These are phyloP conservation scores for Oncorhynchus tshawytscha DNA, from an alignment of 2,113 vertebrate species.

Conservation along the genomic window DNA sequence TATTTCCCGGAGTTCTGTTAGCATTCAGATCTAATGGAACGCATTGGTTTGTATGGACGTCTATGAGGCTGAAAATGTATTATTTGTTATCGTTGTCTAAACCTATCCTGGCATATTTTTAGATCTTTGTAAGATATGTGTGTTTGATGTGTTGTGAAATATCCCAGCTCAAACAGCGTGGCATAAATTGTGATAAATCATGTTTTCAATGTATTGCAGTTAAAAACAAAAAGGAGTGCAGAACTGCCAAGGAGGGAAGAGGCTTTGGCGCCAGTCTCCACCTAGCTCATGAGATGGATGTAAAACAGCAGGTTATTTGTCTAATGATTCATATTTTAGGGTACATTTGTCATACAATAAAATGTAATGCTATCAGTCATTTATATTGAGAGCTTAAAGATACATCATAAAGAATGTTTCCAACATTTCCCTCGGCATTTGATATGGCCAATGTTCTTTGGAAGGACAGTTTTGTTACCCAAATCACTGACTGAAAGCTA, in stretches of 20 bases:
- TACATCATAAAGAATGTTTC: background rate
- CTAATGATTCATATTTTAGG: background rate
- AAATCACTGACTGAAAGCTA: conserved; percentile 1
- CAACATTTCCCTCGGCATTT: background rate
- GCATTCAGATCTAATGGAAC: conserved; percentile 60
- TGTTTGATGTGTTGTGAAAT: conserved; percentile 27
- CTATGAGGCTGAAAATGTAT: conserved; percentile 32
- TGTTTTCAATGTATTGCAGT: conserved; percentile 26
- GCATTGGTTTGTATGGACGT: conserved; percentile 40
- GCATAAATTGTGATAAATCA: conserved; percentile 53
- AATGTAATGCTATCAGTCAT: background rate
- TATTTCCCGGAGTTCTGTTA: conserved; percentile 62
- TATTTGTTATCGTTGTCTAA: conserved; percentile 60
- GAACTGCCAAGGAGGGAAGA: background rate
- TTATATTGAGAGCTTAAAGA: background rate
- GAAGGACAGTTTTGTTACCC: background rate
- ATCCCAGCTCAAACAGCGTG: conserved; percentile 56
- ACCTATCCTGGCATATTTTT: conserved; percentile 49
- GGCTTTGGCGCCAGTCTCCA: background rate
- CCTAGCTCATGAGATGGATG: background rate
- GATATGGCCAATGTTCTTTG: background rate
- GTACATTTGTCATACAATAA: no score
- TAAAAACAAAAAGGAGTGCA: conserved; percentile 38
- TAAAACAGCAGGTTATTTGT: background rate
- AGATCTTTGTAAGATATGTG: conserved; percentile 55